phyloP scores from a whole-genome alignment of 1,140 invertebrate species.

The Drosophila micromelanica region DNA sequence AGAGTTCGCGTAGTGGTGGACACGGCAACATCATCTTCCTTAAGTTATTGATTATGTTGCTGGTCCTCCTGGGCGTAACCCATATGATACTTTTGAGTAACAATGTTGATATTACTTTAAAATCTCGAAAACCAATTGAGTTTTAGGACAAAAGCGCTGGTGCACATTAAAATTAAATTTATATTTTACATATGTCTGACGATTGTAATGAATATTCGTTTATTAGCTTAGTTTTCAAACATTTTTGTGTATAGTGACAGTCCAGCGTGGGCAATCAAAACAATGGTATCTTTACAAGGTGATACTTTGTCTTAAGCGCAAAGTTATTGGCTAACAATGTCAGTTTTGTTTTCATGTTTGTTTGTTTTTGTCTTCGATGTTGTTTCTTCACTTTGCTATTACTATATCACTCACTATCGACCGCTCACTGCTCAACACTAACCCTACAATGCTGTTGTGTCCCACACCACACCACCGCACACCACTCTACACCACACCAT shows the following conservation, averaged over 20 bases:
- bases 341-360: conserved; percentile 7
- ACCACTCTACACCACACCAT: conserved; percentile 25
- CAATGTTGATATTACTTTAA: conserved; percentile 29
- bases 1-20: not conserved
- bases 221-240: too few species aligned
- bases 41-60: conserved; percentile 15
- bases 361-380: conserved; percentile 35
- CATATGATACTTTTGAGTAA: conserved; percentile 37
- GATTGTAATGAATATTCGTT: too few species aligned
- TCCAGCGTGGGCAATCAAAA: not conserved
- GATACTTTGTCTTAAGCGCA: not conserved
- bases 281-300: not conserved
- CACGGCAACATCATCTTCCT: not conserved
- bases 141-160: conserved; percentile 32
- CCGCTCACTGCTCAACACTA: conserved; percentile 12
- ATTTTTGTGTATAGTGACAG: too few species aligned
- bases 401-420: conserved; percentile 12
- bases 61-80: conserved; percentile 17
- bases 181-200: too few species aligned
- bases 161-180: not conserved
- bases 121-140: conserved; percentile 30
- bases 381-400: conserved; percentile 33
- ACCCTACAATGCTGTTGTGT: conserved; percentile 9
- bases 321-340: not conserved
- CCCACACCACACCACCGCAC: conserved; percentile 23